A percentile compares a stretch with the other conserved stretches of the same genome.
phyloP scores from a whole-genome alignment of 2,113 vertebrate genomes.

The Rhabdomys dilectus region DNA sequence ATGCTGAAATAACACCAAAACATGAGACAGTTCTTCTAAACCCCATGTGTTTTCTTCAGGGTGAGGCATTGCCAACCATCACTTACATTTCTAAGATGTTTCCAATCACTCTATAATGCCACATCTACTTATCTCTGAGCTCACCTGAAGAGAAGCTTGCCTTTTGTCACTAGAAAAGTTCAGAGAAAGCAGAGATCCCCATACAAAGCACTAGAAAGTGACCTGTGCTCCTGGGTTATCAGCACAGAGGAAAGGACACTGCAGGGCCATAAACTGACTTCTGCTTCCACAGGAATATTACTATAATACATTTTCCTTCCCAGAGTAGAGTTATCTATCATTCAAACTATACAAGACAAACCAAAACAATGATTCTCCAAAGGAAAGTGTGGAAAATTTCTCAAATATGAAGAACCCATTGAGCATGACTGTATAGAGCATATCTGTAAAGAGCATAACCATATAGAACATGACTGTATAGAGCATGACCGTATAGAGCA shows the following conservation, averaged over 20 bases:
- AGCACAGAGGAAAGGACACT: slow-evolving; percentile 61
- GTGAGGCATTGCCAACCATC: slow-evolving; percentile 30
- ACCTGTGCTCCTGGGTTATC: slow-evolving; percentile 45
- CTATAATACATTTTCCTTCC: slow-evolving; percentile 80
- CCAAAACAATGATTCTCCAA: slow-evolving; percentile 81
- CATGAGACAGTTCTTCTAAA: neutral
- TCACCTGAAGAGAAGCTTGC: neutral
- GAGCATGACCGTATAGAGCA: too few species aligned
- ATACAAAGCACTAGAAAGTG: slow-evolving; percentile 35
- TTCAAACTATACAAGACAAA: slow-evolving; percentile 83
- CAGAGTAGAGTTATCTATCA: slow-evolving; percentile 84
- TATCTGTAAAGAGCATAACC: too few species aligned
- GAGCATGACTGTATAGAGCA: slow-evolving; percentile 15
- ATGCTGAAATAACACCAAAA: neutral
- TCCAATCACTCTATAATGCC: neutral
- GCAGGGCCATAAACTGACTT: slow-evolving; percentile 55
- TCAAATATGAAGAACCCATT: slow-evolving; percentile 69
- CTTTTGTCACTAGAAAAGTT: neutral
- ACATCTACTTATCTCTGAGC: neutral
- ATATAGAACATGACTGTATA: too few species aligned
- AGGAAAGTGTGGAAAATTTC: slow-evolving; percentile 57
- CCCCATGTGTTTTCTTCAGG: slow-evolving; percentile 5
- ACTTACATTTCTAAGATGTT: slow-evolving; percentile 42
- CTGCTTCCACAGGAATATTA: slow-evolving; percentile 77
- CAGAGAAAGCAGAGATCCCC: slow-evolving; percentile 61